Evolutionary conservation across 2,888 invertebrate species (phyloP), one percentile per base, ranked within the genome.

Genomic region (Ectemnius cavifrons): DNA sequence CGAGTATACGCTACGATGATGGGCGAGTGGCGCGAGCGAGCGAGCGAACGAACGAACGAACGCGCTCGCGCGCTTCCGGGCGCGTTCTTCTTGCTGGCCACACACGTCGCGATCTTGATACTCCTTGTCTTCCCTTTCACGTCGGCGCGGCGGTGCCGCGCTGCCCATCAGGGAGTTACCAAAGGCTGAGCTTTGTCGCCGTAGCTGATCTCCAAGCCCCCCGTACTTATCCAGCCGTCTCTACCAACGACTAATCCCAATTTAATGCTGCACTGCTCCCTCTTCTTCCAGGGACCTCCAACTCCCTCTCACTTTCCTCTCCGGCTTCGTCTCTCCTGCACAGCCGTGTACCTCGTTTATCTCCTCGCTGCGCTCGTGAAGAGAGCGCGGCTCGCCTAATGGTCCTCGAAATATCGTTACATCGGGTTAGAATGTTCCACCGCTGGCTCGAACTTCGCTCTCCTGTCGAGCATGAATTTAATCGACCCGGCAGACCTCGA

Each of bases 51-150:
- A 20, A 2, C 2, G 20, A n/a, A n/a, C n/a, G n/a, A 23, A 23
- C 23, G 23, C 23, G 23, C 23, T 2, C 23, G 70, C 74, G 79
- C 75, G 72, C 76, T 77, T 74, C 72, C 71, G 77, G 75, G 70
- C 80, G 37, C 37, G 72, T 85, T 77, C 83, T 78, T 79, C 84
- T 78, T 83, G 77, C 63, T 80, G 86, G 82, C 87, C 87, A 87
- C 87, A 87, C 87, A 86, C 87, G 84, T 86, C 80, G 87, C 78
- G 79, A 85, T 86, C 84, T 81, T 81, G 79, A 81, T 85, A 80
- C 78, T 69, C 70, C 74, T 76, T 73, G 77, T 78, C 74, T 70
- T 78, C 78, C 70, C 77, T 78, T 78, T 78, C 77, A 78, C 77
- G 77, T 78, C 47, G 52, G 64, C 64, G 73, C 47, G 52, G 64